These are phyloP conservation scores for Oryzias melastigma DNA, from an alignment of 2,113 vertebrate genomes.

Conservation along the genomic window DNA sequence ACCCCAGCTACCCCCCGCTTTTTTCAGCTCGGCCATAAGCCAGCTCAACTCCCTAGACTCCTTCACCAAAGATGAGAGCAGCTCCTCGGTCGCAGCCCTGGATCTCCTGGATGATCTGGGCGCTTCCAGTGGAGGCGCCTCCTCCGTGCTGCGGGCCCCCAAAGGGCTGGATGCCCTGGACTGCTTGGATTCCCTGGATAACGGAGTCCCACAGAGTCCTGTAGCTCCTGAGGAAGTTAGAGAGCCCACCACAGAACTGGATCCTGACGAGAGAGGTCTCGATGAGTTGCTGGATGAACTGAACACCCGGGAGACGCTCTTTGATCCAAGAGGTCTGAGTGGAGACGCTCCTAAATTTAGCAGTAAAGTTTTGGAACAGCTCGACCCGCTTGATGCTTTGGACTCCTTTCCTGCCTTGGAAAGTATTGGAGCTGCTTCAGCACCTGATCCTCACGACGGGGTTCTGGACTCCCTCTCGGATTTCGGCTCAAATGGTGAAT, in stretches of 20 bases:
- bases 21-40: constrained; percentile 62
- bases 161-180: constrained; percentile 13
- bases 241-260: not conserved
- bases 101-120: constrained; percentile 56
- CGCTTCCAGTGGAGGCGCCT: not conserved
- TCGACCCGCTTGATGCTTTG: constrained; percentile 68
- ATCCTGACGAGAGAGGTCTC: constrained; percentile 1
- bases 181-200: constrained; percentile 45
- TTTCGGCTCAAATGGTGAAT: constrained; percentile 63
- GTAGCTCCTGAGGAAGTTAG: constrained; percentile 2
- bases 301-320: not conserved
- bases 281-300: constrained; percentile 38
- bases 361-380: constrained; percentile 10
- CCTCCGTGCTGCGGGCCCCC: not conserved
- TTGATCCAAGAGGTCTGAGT: not conserved
- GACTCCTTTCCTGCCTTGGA: constrained; percentile 79
- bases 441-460: constrained; percentile 20
- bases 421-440: constrained; percentile 58
- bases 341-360: not conserved
- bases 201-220: constrained; percentile 8
- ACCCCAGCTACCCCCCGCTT: constrained; percentile 81
- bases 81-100: constrained; percentile 23
- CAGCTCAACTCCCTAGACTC: constrained; percentile 77
- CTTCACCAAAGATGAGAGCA: constrained; percentile 50
- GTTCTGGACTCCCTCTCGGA: constrained; percentile 57